Conservation (phyloP, 2,113 vertebrate species). For the Aldabrachelys gigantea region DNA sequence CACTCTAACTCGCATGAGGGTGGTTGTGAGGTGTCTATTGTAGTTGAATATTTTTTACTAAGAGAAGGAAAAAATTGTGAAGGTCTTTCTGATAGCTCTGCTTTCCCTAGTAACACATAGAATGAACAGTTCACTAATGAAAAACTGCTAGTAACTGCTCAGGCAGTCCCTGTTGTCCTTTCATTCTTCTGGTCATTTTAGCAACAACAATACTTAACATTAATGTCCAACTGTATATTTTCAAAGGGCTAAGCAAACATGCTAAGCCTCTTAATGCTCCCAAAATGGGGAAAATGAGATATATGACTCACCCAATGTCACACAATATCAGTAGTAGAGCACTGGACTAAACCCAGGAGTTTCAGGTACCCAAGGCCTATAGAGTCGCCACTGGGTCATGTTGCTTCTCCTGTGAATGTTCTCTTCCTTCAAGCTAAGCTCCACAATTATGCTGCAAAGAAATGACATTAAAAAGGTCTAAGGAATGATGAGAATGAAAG, state of each 20-base stretch:
- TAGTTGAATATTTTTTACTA: fast-evolving
- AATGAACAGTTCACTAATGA: fast-evolving
- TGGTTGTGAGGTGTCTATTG: fast-evolving
- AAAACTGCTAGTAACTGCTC: neutral
- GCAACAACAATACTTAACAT: neutral
- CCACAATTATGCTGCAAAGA: neutral
- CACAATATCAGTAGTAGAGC: fast-evolving
- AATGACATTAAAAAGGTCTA: neutral
- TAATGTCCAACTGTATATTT: fast-evolving
- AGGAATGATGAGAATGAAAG: neutral
- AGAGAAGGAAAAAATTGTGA: neutral
- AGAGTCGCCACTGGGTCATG: fast-evolving
- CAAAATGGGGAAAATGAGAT: fast-evolving
- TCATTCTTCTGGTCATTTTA: neutral
- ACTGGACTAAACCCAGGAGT: neutral
- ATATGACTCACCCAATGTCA: too few relatives aligned
- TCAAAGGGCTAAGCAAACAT: neutral
- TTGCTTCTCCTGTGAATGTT: neutral
- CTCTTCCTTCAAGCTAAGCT: neutral
- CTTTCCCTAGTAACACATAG: fast-evolving
- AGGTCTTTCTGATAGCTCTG: fast-evolving
- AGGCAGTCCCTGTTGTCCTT: neutral
- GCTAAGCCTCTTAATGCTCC: neutral
- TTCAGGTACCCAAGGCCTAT: neutral
- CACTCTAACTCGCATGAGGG: fast-evolving